Base-by-base conservation (phyloP, 2,888 invertebrate genomes). In the Spialia ferax region DNA sequence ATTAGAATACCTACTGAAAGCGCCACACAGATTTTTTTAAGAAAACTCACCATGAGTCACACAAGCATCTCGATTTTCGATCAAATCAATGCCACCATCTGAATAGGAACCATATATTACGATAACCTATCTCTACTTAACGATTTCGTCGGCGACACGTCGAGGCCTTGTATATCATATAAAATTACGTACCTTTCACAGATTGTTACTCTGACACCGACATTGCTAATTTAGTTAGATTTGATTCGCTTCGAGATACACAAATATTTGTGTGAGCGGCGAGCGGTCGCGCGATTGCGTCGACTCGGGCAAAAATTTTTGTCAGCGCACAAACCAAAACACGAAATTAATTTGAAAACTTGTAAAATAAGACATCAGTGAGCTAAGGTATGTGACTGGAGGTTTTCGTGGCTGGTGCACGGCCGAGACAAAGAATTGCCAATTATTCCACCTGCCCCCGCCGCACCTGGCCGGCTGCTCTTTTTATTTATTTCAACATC, bases 401-500 rank as follows among this genome's bases (percentile, higher is more conserved):
- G 79, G 85, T 84, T 86, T 52, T 84, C 78, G 81, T 76, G 79
- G 84, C 78, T 83, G 80, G 81, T 80, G 83, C 80, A 83, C 82
- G 82, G 80, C 77, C 87, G 89, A 92, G 91, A 93, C 93, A 93
- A 93, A 93, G 93, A 91, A 90, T 93, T 87, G 93, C 87, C 92
- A 92, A 92, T 93, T 91, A 93, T 88, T 93, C 88, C 93, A 93
- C 93, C 93, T 93, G 93, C 91, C 87, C 83, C 83, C 84, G 79
- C 83, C 82, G 86, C 93, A 92, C 87, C 93, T 93, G 93, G 88
- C 78, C 88, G 89, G 89, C 86, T 89, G 89, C 81, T 88, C 86
- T 88, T 91, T 91, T 91, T 91, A 91, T 93, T 93, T 93, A 90
- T 91, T 91, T 90, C 89, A 88, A 83, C 88, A 88, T 79, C 82